Percentiles rank a stretch among this genome's conserved stretches.
Evolutionary conservation across 2,888 invertebrate species (phyloP).

Genomic region (Protodeltote pygarga): DNA sequence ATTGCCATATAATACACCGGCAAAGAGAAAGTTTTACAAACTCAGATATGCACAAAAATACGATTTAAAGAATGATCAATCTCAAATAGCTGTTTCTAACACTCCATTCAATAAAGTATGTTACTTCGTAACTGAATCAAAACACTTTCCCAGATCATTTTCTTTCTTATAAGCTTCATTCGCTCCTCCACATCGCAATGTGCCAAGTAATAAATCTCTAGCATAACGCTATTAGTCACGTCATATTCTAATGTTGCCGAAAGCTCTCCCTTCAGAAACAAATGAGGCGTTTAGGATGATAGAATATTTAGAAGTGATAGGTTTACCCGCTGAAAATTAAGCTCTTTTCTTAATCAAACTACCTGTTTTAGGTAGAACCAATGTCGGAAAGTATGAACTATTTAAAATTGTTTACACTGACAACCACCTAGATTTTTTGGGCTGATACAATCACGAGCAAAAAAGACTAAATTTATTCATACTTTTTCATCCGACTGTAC

Average conservation of each 20-base stretch:
- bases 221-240: constrained; percentile 62
- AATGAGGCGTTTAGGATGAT: constrained; percentile 51
- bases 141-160: constrained; percentile 9
- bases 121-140: constrained; percentile 9
- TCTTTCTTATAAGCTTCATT: constrained; percentile 25
- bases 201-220: constrained; percentile 58
- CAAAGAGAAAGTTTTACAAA: too few species aligned
- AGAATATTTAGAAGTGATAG: constrained; percentile 47
- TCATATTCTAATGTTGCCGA: constrained; percentile 59
- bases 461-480: too few species aligned
- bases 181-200: constrained; percentile 39
- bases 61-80: too few species aligned
- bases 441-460: too few species aligned
- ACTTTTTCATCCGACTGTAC: too few species aligned
- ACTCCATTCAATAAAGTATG: constrained; percentile 8
- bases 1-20: too few species aligned
- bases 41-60: too few species aligned
- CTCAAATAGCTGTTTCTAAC: too few species aligned
- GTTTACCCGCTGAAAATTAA: constrained; percentile 31
- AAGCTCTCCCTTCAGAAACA: constrained; percentile 48
- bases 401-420: too few species aligned
- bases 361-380: constrained; percentile 7
- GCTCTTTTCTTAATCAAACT: constrained; percentile 12
- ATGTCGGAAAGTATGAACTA: neutral
- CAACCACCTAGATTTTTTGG: too few species aligned